Percentiles rank a stretch among this genome's conserved stretches.
These are phyloP conservation scores for Microhierax caerulescens DNA, from an alignment of 2,797 vertebrate species.

Conservation along the genomic window DNA sequence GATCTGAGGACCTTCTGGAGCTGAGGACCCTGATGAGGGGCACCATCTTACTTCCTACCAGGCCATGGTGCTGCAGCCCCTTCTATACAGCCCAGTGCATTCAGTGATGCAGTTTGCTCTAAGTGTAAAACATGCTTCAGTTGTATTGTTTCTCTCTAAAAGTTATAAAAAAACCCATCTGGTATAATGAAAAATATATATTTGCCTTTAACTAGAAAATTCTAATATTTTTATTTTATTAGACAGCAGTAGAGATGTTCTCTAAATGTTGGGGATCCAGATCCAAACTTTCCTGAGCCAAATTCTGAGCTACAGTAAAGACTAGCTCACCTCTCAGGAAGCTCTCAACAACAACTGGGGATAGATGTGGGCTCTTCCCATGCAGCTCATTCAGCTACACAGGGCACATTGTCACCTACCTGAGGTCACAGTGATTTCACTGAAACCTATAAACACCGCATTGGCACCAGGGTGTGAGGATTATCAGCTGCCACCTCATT, in stretches of 20 bases:
- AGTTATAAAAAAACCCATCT: neutral
- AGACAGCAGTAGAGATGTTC: neutral
- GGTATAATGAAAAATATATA: neutral
- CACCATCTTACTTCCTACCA: neutral
- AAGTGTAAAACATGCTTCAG: neutral
- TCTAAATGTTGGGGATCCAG: neutral
- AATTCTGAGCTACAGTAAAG: neutral
- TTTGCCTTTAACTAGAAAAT: neutral
- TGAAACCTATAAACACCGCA: neutral
- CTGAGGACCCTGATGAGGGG: neutral
- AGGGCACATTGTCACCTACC: neutral
- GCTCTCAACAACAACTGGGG: rapidly evolving
- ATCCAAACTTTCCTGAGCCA: neutral
- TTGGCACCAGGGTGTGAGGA: neutral
- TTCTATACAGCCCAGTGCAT: neutral
- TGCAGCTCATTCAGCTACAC: neutral
- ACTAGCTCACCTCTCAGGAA: neutral
- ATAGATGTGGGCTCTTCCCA: neutral
- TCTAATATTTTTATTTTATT: neutral
- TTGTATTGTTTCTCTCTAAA: neutral
- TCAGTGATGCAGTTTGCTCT: neutral
- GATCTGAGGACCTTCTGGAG: neutral
- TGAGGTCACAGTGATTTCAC: neutral
- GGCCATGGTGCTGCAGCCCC: neutral
- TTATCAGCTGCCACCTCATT: neutral